phyloP scores from a whole-genome alignment of 2,888 invertebrate genomes.

The Ashinkailepas kermadecensis region DNA sequence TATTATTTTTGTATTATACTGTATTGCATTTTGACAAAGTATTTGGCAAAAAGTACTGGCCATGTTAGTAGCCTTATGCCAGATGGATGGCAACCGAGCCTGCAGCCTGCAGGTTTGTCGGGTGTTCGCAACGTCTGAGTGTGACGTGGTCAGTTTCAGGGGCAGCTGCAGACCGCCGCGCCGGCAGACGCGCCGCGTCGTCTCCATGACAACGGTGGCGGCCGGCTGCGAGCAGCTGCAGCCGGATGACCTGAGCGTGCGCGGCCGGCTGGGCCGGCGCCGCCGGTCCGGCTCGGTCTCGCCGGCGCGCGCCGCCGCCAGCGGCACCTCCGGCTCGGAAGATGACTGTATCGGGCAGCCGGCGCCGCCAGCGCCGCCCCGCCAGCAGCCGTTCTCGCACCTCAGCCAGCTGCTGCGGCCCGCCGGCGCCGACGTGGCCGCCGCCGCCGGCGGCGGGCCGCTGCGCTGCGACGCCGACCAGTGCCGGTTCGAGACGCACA shows the following conservation, averaged over 20 bases:
- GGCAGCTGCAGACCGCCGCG: neutral
- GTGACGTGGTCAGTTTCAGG: neutral
- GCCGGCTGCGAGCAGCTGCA: conserved; percentile 7
- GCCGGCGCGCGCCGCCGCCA: neutral
- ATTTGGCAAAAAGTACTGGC: neutral
- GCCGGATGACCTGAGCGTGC: conserved; percentile 15
- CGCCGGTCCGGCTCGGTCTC: neutral
- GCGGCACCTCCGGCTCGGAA: neutral
- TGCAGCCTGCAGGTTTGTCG: too few species aligned
- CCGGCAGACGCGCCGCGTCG: neutral
- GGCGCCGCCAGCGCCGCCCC: neutral
- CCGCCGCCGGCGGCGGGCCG: too few species aligned
- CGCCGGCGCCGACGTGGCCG: neutral
- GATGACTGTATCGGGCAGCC: neutral
- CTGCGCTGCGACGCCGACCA: conserved; percentile 46
- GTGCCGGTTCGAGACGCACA: conserved; percentile 76
- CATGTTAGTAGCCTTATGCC: neutral
- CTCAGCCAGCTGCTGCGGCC: conserved; percentile 8
- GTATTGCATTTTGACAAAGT: neutral
- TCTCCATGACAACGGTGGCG: neutral
- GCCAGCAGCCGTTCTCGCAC: neutral
- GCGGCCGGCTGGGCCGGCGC: neutral
- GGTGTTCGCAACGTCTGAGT: neutral
- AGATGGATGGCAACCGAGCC: too few species aligned
- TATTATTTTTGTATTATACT: too few species aligned